phyloP scores from a whole-genome alignment of 2,888 invertebrate genomes.

The Norana najaformis region DNA sequence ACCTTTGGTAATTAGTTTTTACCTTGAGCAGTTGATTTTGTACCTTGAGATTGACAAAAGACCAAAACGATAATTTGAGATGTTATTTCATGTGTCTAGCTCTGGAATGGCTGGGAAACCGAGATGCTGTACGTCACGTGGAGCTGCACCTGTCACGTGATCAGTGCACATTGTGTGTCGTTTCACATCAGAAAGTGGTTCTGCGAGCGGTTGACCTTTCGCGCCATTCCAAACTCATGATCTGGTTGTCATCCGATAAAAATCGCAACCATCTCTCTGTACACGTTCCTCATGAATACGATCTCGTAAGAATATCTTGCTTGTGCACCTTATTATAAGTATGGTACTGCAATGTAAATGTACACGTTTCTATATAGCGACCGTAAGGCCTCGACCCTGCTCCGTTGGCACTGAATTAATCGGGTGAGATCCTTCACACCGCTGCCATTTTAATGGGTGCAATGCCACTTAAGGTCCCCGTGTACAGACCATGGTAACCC shows the following conservation, averaged over 20 bases:
- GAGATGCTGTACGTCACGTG: constrained; percentile 47
- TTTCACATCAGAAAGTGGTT: background rate
- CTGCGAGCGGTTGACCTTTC: constrained; percentile 50
- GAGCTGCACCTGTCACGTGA: constrained; percentile 49
- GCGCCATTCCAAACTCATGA: constrained; percentile 41
- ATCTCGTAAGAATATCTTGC: constrained; percentile 57
- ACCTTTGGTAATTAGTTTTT: too few relatives aligned
- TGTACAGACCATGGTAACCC: too few relatives aligned
- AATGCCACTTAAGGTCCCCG: too few relatives aligned
- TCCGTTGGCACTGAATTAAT: too few relatives aligned
- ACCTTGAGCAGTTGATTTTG: too few relatives aligned
- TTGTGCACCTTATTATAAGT: too few relatives aligned
- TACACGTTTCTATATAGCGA: too few relatives aligned
- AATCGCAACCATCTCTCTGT: constrained; percentile 49
- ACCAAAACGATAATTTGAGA: background rate
- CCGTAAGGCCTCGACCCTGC: too few relatives aligned
- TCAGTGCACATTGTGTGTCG: constrained; percentile 45
- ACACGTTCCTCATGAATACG: constrained; percentile 56
- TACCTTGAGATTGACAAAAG: too few relatives aligned
- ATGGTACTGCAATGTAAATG: too few relatives aligned
- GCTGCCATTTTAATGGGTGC: too few relatives aligned
- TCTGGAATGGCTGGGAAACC: constrained; percentile 52
- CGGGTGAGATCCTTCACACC: too few relatives aligned
- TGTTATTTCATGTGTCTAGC: constrained; percentile 41
- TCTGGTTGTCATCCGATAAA: constrained; percentile 52